These are phyloP conservation scores for Erebia ligea DNA, from an alignment of 2,888 invertebrate species.

Conservation along the genomic window DNA sequence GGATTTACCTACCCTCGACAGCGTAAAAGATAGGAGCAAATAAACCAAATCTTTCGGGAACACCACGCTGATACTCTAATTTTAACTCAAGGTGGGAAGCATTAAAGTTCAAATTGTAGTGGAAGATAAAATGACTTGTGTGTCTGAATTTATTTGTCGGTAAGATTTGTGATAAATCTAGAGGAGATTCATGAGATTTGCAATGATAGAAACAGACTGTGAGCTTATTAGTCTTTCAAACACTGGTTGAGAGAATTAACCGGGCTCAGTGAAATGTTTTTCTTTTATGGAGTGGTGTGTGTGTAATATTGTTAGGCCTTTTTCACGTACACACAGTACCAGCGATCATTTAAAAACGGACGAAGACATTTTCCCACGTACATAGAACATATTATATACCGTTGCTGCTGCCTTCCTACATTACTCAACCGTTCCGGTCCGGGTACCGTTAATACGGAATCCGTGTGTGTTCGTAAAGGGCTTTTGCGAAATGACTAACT, in stretches of 20 bases:
- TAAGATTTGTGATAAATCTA: slow-evolving; percentile 36
- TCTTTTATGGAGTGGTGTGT: background rate
- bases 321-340: too few species aligned
- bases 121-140: background rate
- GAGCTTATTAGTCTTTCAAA: slow-evolving; percentile 16
- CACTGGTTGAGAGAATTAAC: slow-evolving; percentile 8
- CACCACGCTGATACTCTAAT: background rate
- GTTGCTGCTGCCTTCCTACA: too few species aligned
- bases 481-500: too few species aligned
- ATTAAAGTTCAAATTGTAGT: slow-evolving; percentile 25
- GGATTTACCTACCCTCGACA: slow-evolving; percentile 31
- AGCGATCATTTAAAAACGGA: too few species aligned
- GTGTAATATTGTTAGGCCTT: too few species aligned
- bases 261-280: background rate
- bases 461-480: too few species aligned
- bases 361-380: too few species aligned
- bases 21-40: slow-evolving; percentile 26
- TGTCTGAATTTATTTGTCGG: slow-evolving; percentile 30
- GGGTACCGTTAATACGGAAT: too few species aligned
- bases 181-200: slow-evolving; percentile 32
- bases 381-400: too few species aligned
- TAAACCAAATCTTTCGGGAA: slow-evolving; percentile 22
- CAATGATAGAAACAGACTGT: slow-evolving; percentile 28
- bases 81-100: background rate
- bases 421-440: too few species aligned